These are phyloP conservation scores for Deroplatys truncata DNA, from an alignment of 2,888 invertebrate genomes.

Conservation along the genomic window DNA sequence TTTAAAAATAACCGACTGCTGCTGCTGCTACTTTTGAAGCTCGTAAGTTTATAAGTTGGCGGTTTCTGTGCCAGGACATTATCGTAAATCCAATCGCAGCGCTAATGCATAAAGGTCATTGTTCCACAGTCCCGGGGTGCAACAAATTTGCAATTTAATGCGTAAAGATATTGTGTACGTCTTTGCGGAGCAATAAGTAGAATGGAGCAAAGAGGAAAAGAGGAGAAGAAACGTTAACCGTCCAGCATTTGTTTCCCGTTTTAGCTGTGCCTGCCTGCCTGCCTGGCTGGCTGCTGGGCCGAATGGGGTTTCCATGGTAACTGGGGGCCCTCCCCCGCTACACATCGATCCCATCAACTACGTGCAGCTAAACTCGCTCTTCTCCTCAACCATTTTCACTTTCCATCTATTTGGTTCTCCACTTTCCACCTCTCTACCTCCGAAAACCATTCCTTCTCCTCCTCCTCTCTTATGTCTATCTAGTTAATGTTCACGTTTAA, in stretches of 20 bases:
- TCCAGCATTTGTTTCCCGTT: slow-evolving; percentile 20
- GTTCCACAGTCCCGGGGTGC: neutral
- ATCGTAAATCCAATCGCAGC: neutral
- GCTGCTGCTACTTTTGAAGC: neutral
- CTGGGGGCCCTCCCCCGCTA: slow-evolving; percentile 6
- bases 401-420: neutral
- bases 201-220: neutral
- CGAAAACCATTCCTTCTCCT: neutral
- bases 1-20: neutral
- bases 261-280: neutral
- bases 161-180: neutral
- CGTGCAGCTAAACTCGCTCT: slow-evolving; percentile 1
- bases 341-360: slow-evolving; percentile 20
- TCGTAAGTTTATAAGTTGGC: neutral
- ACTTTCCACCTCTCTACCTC: neutral
- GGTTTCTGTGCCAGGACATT: neutral
- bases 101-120: neutral
- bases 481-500: neutral
- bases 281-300: slow-evolving; percentile 1
- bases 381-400: slow-evolving; percentile 4
- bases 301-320: slow-evolving; percentile 15
- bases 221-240: neutral
- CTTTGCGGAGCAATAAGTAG: neutral
- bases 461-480: neutral
- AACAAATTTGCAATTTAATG: neutral